These are phyloP conservation scores for Oreochromis niloticus DNA, from an alignment of 2,113 vertebrate genomes.

Conservation along the genomic window DNA sequence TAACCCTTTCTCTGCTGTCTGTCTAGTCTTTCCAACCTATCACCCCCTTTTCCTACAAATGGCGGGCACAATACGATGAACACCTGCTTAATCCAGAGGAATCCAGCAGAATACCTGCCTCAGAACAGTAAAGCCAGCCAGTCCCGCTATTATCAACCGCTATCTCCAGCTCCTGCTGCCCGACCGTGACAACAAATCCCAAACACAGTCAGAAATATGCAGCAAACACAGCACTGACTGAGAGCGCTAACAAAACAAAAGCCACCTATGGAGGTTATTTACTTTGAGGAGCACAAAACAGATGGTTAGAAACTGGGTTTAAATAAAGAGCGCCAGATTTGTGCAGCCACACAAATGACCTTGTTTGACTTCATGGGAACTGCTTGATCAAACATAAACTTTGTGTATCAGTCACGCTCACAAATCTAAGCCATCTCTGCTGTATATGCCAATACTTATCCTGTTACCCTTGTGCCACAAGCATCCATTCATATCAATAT, in stretches of 20 bases:
- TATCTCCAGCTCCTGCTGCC: slow-evolving; percentile 9
- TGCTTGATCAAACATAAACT: neutral
- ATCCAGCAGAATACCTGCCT: neutral
- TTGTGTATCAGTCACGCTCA: neutral
- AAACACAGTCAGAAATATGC: slow-evolving; percentile 8
- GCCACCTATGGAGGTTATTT: neutral
- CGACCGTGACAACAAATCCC: neutral
- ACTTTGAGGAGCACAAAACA: neutral
- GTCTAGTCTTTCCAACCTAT: neutral
- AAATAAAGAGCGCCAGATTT: neutral
- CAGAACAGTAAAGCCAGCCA: slow-evolving; percentile 2
- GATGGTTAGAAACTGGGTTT: neutral
- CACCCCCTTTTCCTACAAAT: neutral
- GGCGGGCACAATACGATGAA: neutral
- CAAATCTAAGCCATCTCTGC: neutral
- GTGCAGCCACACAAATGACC: neutral
- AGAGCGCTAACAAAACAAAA: neutral
- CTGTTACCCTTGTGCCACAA: neutral
- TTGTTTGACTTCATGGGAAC: neutral
- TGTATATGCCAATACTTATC: neutral
- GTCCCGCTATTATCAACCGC: slow-evolving; percentile 14
- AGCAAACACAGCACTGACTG: neutral
- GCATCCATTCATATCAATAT: neutral
- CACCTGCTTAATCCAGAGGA: neutral
- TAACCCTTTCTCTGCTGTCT: neutral